A percentile compares a stretch with the other conserved stretches of the same genome.
Evolutionary conservation across 2,113 vertebrate genomes (phyloP).

Genomic region (Bos javanicus): DNA sequence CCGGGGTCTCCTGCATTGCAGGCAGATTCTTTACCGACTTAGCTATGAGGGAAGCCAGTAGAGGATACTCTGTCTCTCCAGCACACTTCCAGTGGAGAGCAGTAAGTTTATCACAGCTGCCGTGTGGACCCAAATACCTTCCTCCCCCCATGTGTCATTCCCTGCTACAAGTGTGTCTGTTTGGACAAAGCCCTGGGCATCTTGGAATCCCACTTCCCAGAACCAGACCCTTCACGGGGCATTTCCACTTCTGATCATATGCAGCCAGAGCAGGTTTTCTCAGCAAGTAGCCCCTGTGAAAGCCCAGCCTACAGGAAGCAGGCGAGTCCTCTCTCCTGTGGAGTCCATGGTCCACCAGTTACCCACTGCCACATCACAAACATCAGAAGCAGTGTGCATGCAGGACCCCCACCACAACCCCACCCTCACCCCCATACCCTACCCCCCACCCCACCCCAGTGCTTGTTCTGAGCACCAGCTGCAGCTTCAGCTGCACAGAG

Average conservation of each 20-base stretch:
- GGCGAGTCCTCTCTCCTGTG: no score
- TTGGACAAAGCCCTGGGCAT: background rate
- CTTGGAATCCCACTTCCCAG: background rate
- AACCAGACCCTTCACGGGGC: background rate
- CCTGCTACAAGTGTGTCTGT: background rate
- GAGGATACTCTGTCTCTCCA: background rate
- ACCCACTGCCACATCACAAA: no score
- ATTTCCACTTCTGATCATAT: background rate
- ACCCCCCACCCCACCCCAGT: background rate
- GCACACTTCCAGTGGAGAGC: rapidly evolving
- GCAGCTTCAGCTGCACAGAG: background rate
- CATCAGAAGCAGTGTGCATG: background rate
- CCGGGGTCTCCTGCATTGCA: background rate
- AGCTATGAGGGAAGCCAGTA: background rate
- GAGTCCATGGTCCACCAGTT: no score
- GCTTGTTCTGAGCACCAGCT: no score
- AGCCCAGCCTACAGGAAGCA: background rate
- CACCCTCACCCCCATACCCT: background rate
- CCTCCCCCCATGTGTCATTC: rapidly evolving
- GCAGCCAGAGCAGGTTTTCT: background rate
- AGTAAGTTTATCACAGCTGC: no score
- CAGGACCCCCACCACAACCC: background rate
- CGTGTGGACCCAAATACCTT: no score
- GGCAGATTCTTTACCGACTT: rapidly evolving
- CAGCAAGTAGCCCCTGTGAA: background rate